A percentile compares a stretch with the other conserved stretches of the same genome.
Conservation (phyloP, 2,888 invertebrate genomes). For the Electrophaes corylata region DNA sequence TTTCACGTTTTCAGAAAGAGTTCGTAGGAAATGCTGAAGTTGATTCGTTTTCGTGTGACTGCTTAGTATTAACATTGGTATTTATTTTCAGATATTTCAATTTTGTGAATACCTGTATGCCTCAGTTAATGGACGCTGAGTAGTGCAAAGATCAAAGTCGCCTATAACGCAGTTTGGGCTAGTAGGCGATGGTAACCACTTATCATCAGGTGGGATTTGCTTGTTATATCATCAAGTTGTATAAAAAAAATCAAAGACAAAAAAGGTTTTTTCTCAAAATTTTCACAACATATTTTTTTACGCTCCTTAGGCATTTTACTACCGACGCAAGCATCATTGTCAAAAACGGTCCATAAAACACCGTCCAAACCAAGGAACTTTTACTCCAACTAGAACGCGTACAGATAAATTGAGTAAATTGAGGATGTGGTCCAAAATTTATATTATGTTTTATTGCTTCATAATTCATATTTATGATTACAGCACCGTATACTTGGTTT, state of each 20-base stretch:
- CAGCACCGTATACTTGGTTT: too few species aligned
- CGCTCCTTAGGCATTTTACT: constrained; percentile 17
- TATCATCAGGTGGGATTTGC: too few species aligned
- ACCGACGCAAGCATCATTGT: constrained; percentile 22
- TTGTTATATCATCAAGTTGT: too few species aligned
- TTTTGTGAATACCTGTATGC: background rate
- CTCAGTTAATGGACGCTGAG: too few species aligned
- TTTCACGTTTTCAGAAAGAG: constrained; percentile 30
- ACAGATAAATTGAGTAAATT: background rate
- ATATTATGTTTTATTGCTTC: too few species aligned
- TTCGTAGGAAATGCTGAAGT: constrained; percentile 17
- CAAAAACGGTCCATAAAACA: constrained; percentile 25
- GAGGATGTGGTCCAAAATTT: too few species aligned
- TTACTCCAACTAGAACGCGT: background rate
- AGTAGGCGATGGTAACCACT: too few species aligned
- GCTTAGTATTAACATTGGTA: constrained; percentile 9
- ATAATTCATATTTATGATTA: too few species aligned
- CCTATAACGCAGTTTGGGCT: too few species aligned
- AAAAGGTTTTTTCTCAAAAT: background rate
- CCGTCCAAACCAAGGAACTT: constrained; percentile 1
- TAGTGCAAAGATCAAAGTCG: too few species aligned
- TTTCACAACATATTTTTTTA: constrained; percentile 6
- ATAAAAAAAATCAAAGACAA: background rate
- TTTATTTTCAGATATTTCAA: background rate
- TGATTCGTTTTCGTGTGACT: constrained; percentile 17